phyloP scores from a whole-genome alignment of 2,888 invertebrate species.

The Leptopilina drosophilae region DNA sequence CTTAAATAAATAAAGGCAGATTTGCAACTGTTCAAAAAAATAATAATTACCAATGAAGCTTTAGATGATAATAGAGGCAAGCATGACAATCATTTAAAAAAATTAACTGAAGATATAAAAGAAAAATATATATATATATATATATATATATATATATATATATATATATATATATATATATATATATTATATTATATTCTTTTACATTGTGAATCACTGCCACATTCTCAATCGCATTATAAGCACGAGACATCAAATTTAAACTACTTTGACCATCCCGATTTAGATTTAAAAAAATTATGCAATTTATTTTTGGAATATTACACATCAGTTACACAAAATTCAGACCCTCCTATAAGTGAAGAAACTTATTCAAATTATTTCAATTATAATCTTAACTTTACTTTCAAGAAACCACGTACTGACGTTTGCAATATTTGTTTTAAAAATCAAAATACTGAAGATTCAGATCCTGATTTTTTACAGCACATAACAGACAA shows the following conservation, averaged over 20 bases:
- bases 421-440: slow-evolving; percentile 44
- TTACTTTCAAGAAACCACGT: slow-evolving; percentile 34
- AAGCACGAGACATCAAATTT: slow-evolving; percentile 16
- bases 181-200: too few species aligned
- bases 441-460: slow-evolving; percentile 27
- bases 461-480: neutral
- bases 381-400: slow-evolving; percentile 36
- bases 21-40: slow-evolving; percentile 34
- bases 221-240: slow-evolving; percentile 44
- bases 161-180: too few species aligned
- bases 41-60: slow-evolving; percentile 11
- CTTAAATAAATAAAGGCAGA: slow-evolving; percentile 29
- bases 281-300: slow-evolving; percentile 3
- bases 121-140: too few species aligned
- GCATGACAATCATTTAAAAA: slow-evolving; percentile 16
- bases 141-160: too few species aligned
- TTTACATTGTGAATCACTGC: slow-evolving; percentile 38
- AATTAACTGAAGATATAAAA: slow-evolving; percentile 45
- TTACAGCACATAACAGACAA: neutral
- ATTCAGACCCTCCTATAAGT: neutral
- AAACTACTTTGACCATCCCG: slow-evolving; percentile 40
- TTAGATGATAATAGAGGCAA: slow-evolving; percentile 41
- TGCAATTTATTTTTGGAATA: too few species aligned
- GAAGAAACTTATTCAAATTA: slow-evolving; percentile 33
- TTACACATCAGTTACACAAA: too few species aligned